Conservation (phyloP, 2,797 vertebrate species). For the Neomorphus geoffroyi region DNA sequence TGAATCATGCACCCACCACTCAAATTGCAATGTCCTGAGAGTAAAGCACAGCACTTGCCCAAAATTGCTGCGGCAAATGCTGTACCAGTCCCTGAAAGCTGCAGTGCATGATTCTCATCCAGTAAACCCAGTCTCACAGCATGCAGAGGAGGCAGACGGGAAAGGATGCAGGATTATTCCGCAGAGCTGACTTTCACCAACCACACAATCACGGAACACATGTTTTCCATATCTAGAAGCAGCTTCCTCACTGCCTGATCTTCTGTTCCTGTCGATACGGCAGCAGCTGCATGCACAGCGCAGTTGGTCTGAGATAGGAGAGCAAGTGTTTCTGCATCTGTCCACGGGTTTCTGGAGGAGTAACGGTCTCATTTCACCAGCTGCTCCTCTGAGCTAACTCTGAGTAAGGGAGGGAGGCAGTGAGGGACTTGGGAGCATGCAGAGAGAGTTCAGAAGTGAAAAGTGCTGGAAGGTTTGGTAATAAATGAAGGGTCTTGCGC, state of each 20-base stretch:
- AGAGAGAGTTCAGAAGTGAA: neutral
- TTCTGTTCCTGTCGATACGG: neutral
- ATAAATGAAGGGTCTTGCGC: neutral
- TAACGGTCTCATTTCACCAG: neutral
- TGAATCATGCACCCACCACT: neutral
- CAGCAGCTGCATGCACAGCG: neutral
- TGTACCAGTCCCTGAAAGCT: neutral
- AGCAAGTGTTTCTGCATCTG: neutral
- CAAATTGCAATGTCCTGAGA: neutral
- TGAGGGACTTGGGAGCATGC: neutral
- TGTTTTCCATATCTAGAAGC: neutral
- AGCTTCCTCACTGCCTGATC: neutral
- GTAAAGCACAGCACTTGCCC: neutral
- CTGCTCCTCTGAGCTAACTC: neutral
- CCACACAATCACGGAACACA: neutral
- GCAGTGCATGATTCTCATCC: neutral
- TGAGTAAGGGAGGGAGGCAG: neutral
- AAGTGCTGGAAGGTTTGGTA: neutral
- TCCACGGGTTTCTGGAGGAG: neutral
- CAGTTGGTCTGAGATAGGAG: neutral
- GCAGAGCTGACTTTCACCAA: neutral
- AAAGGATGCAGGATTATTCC: neutral
- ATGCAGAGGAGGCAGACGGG: neutral
- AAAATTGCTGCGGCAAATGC: too few relatives aligned
- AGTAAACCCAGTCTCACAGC: neutral